Percentiles rank a stretch among this genome's conserved stretches.
Evolutionary conservation across 2,888 invertebrate genomes (phyloP).

Genomic region (Punctoribates punctum): DNA sequence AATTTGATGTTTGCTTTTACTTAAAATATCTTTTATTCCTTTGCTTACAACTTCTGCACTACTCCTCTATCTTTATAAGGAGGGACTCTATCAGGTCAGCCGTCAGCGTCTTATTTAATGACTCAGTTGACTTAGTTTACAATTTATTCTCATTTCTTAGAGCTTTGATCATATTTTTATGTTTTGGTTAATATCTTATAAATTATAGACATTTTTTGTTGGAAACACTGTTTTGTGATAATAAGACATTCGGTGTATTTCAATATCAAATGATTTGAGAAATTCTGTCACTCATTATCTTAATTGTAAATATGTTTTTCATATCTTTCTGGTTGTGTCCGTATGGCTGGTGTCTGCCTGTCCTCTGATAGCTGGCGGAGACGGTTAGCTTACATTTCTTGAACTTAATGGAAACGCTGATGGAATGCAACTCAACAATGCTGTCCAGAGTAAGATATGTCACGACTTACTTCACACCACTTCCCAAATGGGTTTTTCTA

Average conservation of each 20-base stretch:
- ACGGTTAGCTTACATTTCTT: conserved; percentile 96
- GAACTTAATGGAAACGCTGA: conserved; percentile 85
- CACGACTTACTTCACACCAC: not conserved
- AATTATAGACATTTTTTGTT: not conserved
- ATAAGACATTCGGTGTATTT: not conserved
- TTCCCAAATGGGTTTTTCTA: not conserved
- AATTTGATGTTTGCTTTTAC: conserved; percentile 38
- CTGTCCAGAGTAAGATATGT: conserved; percentile 57
- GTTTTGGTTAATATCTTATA: not conserved
- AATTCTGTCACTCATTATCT: conserved; percentile 13
- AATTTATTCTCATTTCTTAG: not conserved
- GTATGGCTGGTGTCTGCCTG: not conserved
- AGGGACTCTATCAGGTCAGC: conserved; percentile 40
- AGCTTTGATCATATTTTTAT: not conserved
- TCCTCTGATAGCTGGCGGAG: conserved; percentile 73
- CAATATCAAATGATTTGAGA: conserved; percentile 15
- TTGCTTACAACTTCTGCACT: not conserved
- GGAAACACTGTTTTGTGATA: not conserved
- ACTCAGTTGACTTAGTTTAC: not conserved
- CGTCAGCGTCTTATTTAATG: not conserved
- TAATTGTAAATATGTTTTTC: conserved; percentile 1
- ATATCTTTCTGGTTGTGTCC: not conserved
- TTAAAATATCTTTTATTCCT: conserved; percentile 20
- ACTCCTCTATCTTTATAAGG: conserved; percentile 1
- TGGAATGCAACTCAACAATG: conserved; percentile 90